Base-by-base conservation (phyloP, 2,797 vertebrate genomes). In the Glyptemys insculpta region DNA sequence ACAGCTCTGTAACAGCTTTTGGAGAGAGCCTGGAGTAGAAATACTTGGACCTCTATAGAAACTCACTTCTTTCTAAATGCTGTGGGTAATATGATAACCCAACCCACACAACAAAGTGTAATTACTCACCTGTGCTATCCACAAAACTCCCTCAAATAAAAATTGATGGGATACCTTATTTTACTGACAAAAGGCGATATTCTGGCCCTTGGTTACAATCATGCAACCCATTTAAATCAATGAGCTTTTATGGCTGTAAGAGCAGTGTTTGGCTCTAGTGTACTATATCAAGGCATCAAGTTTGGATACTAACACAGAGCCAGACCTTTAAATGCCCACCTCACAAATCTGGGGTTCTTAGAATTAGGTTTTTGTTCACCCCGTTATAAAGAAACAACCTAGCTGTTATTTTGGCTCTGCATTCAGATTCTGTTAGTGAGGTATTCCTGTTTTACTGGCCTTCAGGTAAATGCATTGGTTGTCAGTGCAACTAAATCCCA, bases 1-100 rank as follows among this genome's bases (percentile, higher is more conserved):
- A 84, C 81, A 95, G 2, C 7, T 88, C 92, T 85, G 8, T 74
- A 83, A 83, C 19, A 68, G 47, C 34, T 81, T 93, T 93, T 86
- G 27, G 31, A 87, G 88, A 91, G 41, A 79, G 14, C 41, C 37
- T 41, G 31, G 5, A 27, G 5, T 81, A 79, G 57, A 91, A 95
- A 47, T 76, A 31, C 12, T 84, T 79, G 4, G 37, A 41, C 25
- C 54, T 82, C 52, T 18, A 2, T 29, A 53, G 57, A 52, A 15
- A 21, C 44, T 15, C 44, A 31, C 14, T 57, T 1, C 72, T 56
- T 14, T 91, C 34, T 49, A 16, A n/a, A 2, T 29, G 44, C 80
- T 29, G 15, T 0, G 68, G n/a, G 6, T 81, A 76, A 78, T 78
- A 25, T 87, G 41, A 34, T 83, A 88, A 90, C 50, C 14, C 62